Base-by-base conservation (phyloP, 2,113 vertebrate genomes). In the Oncorhynchus tshawytscha region DNA sequence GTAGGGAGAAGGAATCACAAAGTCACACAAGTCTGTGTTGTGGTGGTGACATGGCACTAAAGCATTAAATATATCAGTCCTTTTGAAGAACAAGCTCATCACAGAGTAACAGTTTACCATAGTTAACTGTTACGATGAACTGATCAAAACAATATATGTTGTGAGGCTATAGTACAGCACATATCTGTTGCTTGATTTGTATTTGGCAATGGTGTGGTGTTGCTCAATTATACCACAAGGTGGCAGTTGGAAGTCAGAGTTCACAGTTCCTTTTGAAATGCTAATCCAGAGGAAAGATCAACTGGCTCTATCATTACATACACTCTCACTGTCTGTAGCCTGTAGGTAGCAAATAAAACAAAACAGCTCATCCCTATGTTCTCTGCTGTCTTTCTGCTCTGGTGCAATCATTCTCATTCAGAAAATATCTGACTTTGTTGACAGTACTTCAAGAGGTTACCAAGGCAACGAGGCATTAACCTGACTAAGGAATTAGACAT, bases 201-300 rank as follows among this genome's bases (percentile, higher is more conserved):
- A 18, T 1, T 18, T 15, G 12, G 15, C 16, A 7, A 24, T 13
- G 5, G 39, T 20, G 45, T 70, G 68, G n/a, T 39, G 22, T 70
- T 77, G 24, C 67, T 0, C 11, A 59, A 22, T 57, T 9, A 31
- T 0, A 70, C 81, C 87, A 86, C 78, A 54, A 77, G 86, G 8
- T 74, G 85, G 81, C 82, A 76, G 22, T 1, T 45, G 7, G 13
- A 31, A 29, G 13, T 49, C n/a, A 27, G 20, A 39, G 11, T 49
- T 9, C 29, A 70, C 67, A 7, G 45, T 18, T 45, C 5, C 20
- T 22, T 62, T 22, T 45, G 39, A 45, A 45, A 45, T 3, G 39
- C 2, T 12, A 3, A 45, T n/a, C n/a, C 2, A 62, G 7, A 5
- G 2, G n/a, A 22, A 62, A 62, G 7, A 62, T n/a, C 18, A 22